Percentiles rank a stretch among this genome's conserved stretches.
phyloP scores from a whole-genome alignment of 2,113 vertebrate genomes.

The Trachemys scripta region DNA sequence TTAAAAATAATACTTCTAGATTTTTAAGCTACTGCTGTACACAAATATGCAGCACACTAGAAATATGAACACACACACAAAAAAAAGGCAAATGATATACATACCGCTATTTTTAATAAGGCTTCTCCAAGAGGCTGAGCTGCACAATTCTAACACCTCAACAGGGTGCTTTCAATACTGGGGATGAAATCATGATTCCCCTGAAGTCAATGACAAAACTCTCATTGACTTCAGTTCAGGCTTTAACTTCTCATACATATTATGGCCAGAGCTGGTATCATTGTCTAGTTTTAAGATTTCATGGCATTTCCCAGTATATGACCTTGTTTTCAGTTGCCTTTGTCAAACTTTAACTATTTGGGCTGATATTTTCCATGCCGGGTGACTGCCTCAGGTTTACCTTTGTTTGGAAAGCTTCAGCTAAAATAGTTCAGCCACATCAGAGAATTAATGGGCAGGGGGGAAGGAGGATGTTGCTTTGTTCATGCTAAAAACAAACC shows the following conservation, averaged over 20 bases:
- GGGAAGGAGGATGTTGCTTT: neutral
- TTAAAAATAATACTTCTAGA: neutral
- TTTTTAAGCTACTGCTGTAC: neutral
- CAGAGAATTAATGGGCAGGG: neutral
- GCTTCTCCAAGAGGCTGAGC: neutral
- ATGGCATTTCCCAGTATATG: neutral
- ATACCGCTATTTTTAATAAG: neutral
- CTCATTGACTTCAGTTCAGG: neutral
- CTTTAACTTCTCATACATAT: neutral
- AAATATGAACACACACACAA: neutral
- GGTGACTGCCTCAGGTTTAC: neutral
- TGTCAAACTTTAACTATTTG: rapidly evolving
- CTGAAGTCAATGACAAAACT: neutral
- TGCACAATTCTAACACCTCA: neutral
- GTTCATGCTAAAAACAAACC: neutral
- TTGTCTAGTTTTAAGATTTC: neutral
- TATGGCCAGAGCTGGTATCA: neutral
- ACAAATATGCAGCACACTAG: too few relatives aligned
- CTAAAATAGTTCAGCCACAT: neutral
- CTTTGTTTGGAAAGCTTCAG: neutral
- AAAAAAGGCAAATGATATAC: neutral
- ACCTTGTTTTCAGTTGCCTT: neutral
- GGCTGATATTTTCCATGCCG: neutral
- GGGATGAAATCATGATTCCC: neutral
- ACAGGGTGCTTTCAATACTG: neutral